Evolutionary conservation across 2,113 vertebrate genomes (phyloP).

Genomic region (Aptenodytes patagonicus): DNA sequence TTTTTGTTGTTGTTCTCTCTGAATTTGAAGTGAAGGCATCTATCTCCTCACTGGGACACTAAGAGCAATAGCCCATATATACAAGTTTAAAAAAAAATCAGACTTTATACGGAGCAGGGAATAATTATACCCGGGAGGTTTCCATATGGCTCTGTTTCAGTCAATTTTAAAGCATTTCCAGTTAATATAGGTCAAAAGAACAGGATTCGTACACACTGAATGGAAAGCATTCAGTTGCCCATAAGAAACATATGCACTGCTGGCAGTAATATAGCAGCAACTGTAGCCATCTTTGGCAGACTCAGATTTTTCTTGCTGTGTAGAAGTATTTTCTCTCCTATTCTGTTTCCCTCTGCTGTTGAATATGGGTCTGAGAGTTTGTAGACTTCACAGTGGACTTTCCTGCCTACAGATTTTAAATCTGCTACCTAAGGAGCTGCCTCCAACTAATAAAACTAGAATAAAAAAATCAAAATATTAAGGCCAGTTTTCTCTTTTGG

Average conservation of each 20-base stretch:
- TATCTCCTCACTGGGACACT: background rate
- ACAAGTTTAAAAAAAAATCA: background rate
- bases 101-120: background rate
- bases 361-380: background rate
- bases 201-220: background rate
- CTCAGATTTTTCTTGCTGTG: background rate
- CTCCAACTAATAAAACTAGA: background rate
- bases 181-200: conserved; percentile 25
- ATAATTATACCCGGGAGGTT: background rate
- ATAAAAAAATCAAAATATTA: background rate
- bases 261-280: conserved; percentile 5
- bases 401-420: background rate
- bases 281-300: conserved; percentile 38
- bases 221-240: conserved; percentile 41
- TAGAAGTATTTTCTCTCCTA: conserved; percentile 35
- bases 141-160: background rate
- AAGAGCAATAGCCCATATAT: background rate
- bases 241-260: conserved; percentile 32
- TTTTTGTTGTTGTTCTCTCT: background rate
- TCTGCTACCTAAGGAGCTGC: background rate
- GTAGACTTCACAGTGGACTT: background rate
- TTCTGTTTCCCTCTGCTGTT: background rate
- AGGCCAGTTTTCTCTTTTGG: background rate
- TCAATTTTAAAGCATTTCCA: conserved; percentile 15
- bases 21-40: background rate